These are phyloP conservation scores for Sarcophaga caerulescens DNA, from an alignment of 2,888 invertebrate genomes.

Conservation along the genomic window DNA sequence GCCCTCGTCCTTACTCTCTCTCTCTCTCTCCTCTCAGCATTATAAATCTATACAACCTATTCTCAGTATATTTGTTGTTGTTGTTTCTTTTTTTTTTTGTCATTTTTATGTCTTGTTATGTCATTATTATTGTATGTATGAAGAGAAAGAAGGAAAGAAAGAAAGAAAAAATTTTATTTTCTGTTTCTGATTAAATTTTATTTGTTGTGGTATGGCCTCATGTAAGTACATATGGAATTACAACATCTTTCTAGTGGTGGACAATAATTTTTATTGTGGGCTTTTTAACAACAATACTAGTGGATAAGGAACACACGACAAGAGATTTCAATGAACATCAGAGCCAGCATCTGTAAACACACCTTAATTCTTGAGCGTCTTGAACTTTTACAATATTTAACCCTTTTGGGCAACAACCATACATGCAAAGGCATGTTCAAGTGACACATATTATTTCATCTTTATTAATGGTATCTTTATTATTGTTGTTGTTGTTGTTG, in stretches of 20 bases:
- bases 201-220: not conserved
- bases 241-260: not conserved
- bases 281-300: not conserved
- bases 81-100: slow-evolving; percentile 22
- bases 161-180: slow-evolving; percentile 6
- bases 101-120: slow-evolving; percentile 4
- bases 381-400: slow-evolving; percentile 38
- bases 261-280: not conserved
- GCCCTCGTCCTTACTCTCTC: not conserved
- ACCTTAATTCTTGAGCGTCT: slow-evolving; percentile 24
- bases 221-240: not conserved
- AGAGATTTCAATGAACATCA: not conserved
- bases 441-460: slow-evolving; percentile 50
- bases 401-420: slow-evolving; percentile 19
- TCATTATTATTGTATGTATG: not conserved
- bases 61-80: not conserved
- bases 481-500: not conserved
- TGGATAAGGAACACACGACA: not conserved
- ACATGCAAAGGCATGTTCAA: slow-evolving; percentile 13
- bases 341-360: slow-evolving; percentile 33
- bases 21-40: not conserved
- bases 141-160: not conserved
- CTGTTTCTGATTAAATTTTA: not conserved
- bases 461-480: slow-evolving; percentile 44
- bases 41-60: not conserved